Evolutionary conservation across 1,140 invertebrate species (phyloP), one percentile per base, ranked within the genome.

Genomic region (Bicyclus anynana): DNA sequence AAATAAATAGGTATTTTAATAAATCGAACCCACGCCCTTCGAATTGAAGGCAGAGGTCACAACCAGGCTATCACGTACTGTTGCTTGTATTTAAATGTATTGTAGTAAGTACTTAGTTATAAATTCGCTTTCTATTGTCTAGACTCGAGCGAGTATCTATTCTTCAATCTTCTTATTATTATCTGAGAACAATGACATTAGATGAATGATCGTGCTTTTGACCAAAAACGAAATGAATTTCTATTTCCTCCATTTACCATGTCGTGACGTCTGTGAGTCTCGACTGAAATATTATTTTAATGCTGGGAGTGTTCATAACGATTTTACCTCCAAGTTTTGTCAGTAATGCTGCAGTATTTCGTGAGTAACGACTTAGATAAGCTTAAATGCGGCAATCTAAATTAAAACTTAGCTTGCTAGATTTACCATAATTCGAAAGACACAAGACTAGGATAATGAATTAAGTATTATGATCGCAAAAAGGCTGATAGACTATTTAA

Each of bases 311-410:
- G 67, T 70, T 66, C 62, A 67, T 65, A 69, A 65, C 62, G 62
- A 65, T 69, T 69, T 59, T 55, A 60, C 59, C 53, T 62, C 55
- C 65, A 59, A 62, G 59, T 66, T 62, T 62, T 68, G 65, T 55
- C 58, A 51, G 67, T 66, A 61, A 61, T 67, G 65, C 62, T 63
- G 61, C 60, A 65, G 65, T 70, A 74, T 71, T 79, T 75, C 74
- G 72, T 80, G 77, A 74, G 65, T 62, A 70, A 51, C 62, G 69
- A 74, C 67, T 67, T 50, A 77, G 74, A 79, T 77, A 71, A 68
- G 62, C 69, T 57, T 65, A 68, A 65, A 71, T 57, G 62, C 53
- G 58, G 27, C 54, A 58, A 52, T 44, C 48, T 37, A 66, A 59
- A 59, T 62, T 63, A 61, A 59, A 68, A 71, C 65, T 62, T 59